Evolutionary conservation across 2,797 vertebrate genomes (phyloP).

Genomic region (Brachyrhaphis roseni): DNA sequence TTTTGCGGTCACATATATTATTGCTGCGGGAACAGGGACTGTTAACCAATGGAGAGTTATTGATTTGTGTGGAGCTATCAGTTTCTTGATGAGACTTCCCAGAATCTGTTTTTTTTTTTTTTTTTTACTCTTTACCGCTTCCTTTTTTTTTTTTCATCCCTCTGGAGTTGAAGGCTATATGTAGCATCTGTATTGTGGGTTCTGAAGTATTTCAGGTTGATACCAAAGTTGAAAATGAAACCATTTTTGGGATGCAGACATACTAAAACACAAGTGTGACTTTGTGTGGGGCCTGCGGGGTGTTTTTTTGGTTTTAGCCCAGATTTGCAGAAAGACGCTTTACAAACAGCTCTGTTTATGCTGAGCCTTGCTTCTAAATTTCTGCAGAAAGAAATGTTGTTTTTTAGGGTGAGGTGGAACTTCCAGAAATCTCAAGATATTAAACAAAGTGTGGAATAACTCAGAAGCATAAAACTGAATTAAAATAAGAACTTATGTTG

Average conservation of each 20-base stretch:
- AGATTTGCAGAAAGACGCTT: slow-evolving; percentile 22
- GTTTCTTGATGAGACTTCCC: slow-evolving; percentile 73
- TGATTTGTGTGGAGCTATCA: slow-evolving; percentile 71
- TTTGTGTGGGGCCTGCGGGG: slow-evolving; percentile 14
- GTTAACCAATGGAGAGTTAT: slow-evolving; percentile 57
- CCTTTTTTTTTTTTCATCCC: slow-evolving; percentile 22
- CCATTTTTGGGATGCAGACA: neutral
- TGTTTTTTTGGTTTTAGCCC: slow-evolving; percentile 12
- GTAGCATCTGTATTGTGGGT: slow-evolving; percentile 5
- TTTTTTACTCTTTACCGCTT: slow-evolving; percentile 23
- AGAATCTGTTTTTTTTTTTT: slow-evolving; percentile 43
- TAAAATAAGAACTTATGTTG: slow-evolving; percentile 1
- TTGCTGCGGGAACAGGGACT: slow-evolving; percentile 37
- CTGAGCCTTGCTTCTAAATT: slow-evolving; percentile 46
- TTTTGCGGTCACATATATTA: slow-evolving; percentile 47
- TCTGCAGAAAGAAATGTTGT: slow-evolving; percentile 36
- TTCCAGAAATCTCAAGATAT: slow-evolving; percentile 9
- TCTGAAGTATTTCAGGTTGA: slow-evolving; percentile 30
- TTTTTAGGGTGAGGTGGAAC: slow-evolving; percentile 6
- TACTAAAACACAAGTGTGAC: slow-evolving; percentile 13
- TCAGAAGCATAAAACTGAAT: neutral
- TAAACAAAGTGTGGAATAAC: neutral
- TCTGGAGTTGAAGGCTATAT: neutral
- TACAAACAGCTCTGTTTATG: slow-evolving; percentile 55
- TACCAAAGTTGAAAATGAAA: slow-evolving; percentile 19